phyloP scores from a whole-genome alignment of 2,888 invertebrate genomes.

The Paralinhomoeus sp. region DNA sequence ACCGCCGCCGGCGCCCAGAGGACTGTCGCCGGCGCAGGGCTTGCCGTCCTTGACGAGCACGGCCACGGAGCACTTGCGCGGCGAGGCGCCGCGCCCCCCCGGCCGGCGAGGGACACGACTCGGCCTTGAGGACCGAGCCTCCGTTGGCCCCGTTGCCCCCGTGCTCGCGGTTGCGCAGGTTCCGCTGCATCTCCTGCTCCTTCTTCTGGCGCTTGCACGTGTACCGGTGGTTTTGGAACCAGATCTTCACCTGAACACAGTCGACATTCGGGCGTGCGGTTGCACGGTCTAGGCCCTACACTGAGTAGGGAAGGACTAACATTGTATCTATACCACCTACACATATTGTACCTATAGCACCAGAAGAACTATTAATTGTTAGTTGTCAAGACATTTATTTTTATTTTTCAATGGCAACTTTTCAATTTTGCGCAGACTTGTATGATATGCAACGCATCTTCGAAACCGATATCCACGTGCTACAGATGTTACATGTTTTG shows the following conservation, averaged over 20 bases:
- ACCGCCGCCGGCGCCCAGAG: too few species aligned
- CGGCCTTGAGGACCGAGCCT: not conserved
- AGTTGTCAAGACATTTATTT: too few species aligned
- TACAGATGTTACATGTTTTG: not conserved
- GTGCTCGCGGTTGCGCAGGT: not conserved
- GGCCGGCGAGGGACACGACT: constrained; percentile 40
- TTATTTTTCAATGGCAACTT: too few species aligned
- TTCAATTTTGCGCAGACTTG: not conserved
- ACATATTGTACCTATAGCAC: too few species aligned
- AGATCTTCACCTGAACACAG: constrained; percentile 69
- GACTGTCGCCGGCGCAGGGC: constrained; percentile 41
- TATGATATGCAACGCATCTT: too few species aligned
- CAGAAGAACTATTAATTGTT: too few species aligned
- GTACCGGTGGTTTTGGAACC: constrained; percentile 99
- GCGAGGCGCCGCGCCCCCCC: constrained; percentile 36
- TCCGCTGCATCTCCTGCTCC: constrained; percentile 86
- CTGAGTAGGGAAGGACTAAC: too few species aligned
- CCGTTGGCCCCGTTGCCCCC: not conserved
- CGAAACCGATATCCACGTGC: too few species aligned
- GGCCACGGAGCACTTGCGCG: constrained; percentile 78
- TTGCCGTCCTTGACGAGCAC: too few species aligned
- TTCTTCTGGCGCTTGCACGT: constrained; percentile 95
- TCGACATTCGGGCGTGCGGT: not conserved
- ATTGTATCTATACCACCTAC: too few species aligned
- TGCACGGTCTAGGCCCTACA: too few species aligned